A percentile compares a stretch with the other conserved stretches of the same genome.
Conservation (phyloP, 2,888 invertebrate species). For the Carpatolechia fugitivella region DNA sequence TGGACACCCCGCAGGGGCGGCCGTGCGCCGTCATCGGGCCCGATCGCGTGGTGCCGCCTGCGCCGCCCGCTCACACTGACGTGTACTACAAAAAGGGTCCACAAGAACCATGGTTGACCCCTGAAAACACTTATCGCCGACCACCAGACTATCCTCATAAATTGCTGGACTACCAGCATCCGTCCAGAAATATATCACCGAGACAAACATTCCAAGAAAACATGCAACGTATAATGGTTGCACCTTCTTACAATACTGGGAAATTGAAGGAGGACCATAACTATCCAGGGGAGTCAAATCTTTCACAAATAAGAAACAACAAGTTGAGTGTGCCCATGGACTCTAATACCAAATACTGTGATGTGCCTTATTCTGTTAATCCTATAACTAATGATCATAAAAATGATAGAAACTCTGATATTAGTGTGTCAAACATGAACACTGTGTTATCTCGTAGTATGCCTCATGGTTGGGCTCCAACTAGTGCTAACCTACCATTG, state of each 20-base stretch:
- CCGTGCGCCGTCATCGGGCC: slow-evolving; percentile 77
- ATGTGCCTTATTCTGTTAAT: slow-evolving; percentile 72
- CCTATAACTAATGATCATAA: slow-evolving; percentile 59
- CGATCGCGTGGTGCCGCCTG: slow-evolving; percentile 61
- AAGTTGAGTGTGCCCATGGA: slow-evolving; percentile 57
- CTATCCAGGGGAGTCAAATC: slow-evolving; percentile 43
- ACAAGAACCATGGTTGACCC: slow-evolving; percentile 54
- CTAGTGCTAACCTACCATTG: slow-evolving; percentile 48
- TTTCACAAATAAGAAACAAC: slow-evolving; percentile 44
- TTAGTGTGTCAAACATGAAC: slow-evolving; percentile 56
- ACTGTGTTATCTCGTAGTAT: slow-evolving; percentile 41
- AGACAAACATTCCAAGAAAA: slow-evolving; percentile 78
- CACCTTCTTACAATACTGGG: slow-evolving; percentile 55
- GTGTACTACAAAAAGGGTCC: slow-evolving; percentile 53
- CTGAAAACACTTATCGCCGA: slow-evolving; percentile 52
- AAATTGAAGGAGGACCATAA: slow-evolving; percentile 57
- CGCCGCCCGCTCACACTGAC: slow-evolving; percentile 49
- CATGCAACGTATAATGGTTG: slow-evolving; percentile 72
- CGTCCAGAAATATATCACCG: slow-evolving; percentile 72
- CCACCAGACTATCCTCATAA: slow-evolving; percentile 64
- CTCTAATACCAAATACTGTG: slow-evolving; percentile 59
- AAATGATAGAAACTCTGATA: slow-evolving; percentile 54
- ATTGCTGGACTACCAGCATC: slow-evolving; percentile 51
- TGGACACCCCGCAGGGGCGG: slow-evolving; percentile 57
- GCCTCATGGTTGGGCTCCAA: slow-evolving; percentile 53